Base-by-base conservation (phyloP, 2,888 invertebrate genomes). In the Lamproptera curius region DNA sequence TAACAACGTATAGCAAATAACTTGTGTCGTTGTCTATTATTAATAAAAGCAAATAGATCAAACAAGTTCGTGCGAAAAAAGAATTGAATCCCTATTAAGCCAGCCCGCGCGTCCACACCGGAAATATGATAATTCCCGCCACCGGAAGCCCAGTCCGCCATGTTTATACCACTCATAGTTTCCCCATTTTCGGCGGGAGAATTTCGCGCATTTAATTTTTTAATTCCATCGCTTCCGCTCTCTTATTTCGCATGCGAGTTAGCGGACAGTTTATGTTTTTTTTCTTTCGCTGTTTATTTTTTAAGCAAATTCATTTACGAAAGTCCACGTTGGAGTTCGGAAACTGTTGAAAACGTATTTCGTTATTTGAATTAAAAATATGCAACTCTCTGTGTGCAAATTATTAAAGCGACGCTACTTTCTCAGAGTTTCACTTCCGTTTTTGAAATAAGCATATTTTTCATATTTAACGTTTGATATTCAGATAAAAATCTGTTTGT, bases 111-210 rank as follows among this genome's bases (percentile, higher is more conserved):
- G 14, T 42, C 45, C 43, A 41, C 11, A 40, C 39, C 51, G 51
- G 51, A 54, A 50, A 51, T 53, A 53, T 50, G 50, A 52, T 52
- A 52, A 52, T 50, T 47, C 45, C 17, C 34, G 15, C 43, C 31
- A 23, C 48, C 53, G 54, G 54, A 54, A 45, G 42, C 46, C 34
- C 26, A 36, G 44, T 40, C 42, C 42, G 43, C 49, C 17, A 17
- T 54, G 54, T 51, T 54, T 51, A 51, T 41, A 41, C 28, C 17
- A 33, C 33, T 23, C 42, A 47, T 52, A 50, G 46, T 48, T 43
- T 23, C 35, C 10, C 38, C 20, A 40, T 36, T 43, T 48, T 42
- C 26, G 4, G 37, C 20, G 15, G 23, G 16, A 34, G 38, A 23
- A 42, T 10, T 35, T 34, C 15, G 13, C 11, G 8, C 16, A 34